Percentiles rank a stretch among this genome's conserved stretches.
These are phyloP conservation scores for Pygoscelis adeliae DNA, from an alignment of 2,113 vertebrate species.

Conservation along the genomic window DNA sequence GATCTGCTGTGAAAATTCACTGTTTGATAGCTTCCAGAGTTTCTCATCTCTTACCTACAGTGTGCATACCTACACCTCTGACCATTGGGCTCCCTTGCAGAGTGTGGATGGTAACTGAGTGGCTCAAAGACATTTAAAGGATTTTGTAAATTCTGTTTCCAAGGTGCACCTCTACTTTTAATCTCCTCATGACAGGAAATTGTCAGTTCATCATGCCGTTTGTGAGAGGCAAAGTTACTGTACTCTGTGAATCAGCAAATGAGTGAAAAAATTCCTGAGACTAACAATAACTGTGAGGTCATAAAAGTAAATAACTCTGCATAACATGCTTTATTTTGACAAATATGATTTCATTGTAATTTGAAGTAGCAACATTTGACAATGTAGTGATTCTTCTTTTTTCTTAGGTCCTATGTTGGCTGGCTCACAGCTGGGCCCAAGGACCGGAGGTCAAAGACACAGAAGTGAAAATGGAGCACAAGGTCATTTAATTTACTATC, in stretches of 20 bases:
- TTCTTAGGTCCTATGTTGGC: neutral
- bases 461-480: neutral
- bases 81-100: conserved; percentile 35
- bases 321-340: neutral
- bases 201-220: neutral
- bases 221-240: neutral
- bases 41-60: conserved; percentile 59
- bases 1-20: conserved; percentile 73
- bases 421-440: neutral
- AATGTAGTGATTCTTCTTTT: neutral
- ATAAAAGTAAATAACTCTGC: neutral
- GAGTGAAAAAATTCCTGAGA: neutral
- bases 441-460: neutral
- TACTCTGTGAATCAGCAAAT: neutral
- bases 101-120: neutral
- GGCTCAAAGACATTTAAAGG: conserved; percentile 69
- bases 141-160: conserved; percentile 1
- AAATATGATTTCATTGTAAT: neutral
- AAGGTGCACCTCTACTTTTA: conserved; percentile 6
- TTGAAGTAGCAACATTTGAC: neutral
- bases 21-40: conserved; percentile 19
- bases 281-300: neutral
- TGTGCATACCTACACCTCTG: conserved; percentile 30
- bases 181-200: neutral
- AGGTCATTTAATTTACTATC: neutral